phyloP scores from a whole-genome alignment of 2,888 invertebrate genomes.

The Magallana nippona region DNA sequence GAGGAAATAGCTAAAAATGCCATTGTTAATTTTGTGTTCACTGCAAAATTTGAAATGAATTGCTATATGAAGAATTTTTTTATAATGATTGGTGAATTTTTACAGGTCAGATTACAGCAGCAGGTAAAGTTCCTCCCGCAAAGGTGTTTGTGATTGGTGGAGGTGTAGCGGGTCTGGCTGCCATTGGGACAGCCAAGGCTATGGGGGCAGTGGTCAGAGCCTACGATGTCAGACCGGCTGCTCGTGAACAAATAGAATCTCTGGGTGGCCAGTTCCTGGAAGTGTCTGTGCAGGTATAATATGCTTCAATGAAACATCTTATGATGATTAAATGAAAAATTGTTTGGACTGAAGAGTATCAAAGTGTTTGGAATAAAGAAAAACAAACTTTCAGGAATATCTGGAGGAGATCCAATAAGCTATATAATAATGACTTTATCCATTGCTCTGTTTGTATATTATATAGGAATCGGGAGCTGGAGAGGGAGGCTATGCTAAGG shows the following conservation, averaged over 20 bases:
- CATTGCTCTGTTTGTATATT: neutral
- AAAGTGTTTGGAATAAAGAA: too few relatives aligned
- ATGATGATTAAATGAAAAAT: too few relatives aligned
- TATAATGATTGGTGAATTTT: neutral
- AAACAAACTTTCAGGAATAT: neutral
- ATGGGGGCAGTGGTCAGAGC: constrained; percentile 94
- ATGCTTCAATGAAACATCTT: too few relatives aligned
- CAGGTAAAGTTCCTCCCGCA: constrained; percentile 92
- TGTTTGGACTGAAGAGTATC: too few relatives aligned
- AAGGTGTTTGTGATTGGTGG: constrained; percentile 93
- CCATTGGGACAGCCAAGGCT: constrained; percentile 90
- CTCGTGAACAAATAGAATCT: constrained; percentile 85
- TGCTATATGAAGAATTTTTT: too few relatives aligned
- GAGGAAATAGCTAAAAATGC: too few relatives aligned
- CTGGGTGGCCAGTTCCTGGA: constrained; percentile 93
- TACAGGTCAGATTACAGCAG: constrained; percentile 92
- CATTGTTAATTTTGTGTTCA: too few relatives aligned
- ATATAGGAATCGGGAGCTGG: constrained; percentile 82
- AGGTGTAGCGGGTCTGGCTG: constrained; percentile 93
- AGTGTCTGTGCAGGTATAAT: constrained; percentile 85
- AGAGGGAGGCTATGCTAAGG: constrained; percentile 90
- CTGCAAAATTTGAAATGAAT: too few relatives aligned
- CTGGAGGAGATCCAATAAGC: neutral
- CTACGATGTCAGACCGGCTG: constrained; percentile 91
- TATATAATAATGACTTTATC: neutral